phyloP scores from a whole-genome alignment of 2,888 invertebrate genomes.

The Diarsia dahlii region DNA sequence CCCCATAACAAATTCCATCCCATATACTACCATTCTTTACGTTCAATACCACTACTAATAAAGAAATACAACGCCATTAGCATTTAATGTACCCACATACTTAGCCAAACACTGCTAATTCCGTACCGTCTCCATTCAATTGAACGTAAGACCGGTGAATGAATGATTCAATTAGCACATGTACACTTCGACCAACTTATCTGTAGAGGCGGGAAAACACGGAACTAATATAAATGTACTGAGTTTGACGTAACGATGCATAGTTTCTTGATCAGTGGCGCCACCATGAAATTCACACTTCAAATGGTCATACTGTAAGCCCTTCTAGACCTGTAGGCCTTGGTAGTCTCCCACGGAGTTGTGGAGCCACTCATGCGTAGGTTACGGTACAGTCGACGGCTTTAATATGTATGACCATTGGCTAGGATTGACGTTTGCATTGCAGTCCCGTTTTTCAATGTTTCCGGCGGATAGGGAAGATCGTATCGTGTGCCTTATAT shows the following conservation, averaged over 20 bases:
- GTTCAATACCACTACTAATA: constrained; percentile 10
- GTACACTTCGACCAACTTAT: not conserved
- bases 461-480: constrained; percentile 44
- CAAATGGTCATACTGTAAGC: constrained; percentile 9
- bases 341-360: constrained; percentile 58
- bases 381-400: constrained; percentile 55
- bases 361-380: constrained; percentile 55
- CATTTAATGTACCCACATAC: constrained; percentile 15
- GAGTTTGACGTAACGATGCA: too few species aligned
- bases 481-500: not conserved
- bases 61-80: constrained; percentile 30
- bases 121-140: constrained; percentile 43
- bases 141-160: constrained; percentile 61
- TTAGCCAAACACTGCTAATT: constrained; percentile 49
- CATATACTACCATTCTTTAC: not conserved
- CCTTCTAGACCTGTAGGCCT: constrained; percentile 47
- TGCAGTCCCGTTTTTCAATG: constrained; percentile 35
- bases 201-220: too few species aligned
- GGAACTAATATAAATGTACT: too few species aligned
- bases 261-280: too few species aligned
- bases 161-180: constrained; percentile 75
- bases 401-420: constrained; percentile 53
- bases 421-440: not conserved
- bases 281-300: too few species aligned
- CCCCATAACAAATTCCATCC: constrained; percentile 1